phyloP scores from a whole-genome alignment of 2,113 vertebrate genomes.

The Mus musculus region DNA sequence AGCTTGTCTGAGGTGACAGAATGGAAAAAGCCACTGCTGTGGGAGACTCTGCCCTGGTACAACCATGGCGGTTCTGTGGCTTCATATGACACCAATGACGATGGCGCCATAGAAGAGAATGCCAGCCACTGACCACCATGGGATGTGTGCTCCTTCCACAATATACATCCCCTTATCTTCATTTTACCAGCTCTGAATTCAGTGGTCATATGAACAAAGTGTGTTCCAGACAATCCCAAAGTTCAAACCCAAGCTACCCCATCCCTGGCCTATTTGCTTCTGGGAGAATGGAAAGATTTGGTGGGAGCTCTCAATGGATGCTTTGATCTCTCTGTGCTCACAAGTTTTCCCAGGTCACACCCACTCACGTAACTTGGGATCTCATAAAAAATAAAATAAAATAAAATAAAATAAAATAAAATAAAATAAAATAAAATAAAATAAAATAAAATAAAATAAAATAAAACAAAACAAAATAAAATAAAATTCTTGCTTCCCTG shows the following conservation, averaged over 20 bases:
- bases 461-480: no score
- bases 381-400: conserved; percentile 73
- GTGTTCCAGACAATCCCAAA: background rate
- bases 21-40: conserved; percentile 55
- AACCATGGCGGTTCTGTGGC: background rate
- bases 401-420: no score
- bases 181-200: background rate
- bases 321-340: background rate
- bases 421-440: no score
- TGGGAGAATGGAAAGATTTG: background rate
- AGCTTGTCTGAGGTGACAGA: conserved; percentile 32
- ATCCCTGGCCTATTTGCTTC: background rate
- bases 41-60: conserved; percentile 29
- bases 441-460: no score
- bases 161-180: background rate
- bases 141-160: background rate
- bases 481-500: conserved; percentile 60
- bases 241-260: background rate
- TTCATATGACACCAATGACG: background rate
- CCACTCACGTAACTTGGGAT: conserved; percentile 52
- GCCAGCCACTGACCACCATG: background rate
- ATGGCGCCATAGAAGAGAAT: background rate
- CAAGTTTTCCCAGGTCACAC: background rate
- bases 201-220: background rate
- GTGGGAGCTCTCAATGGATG: background rate